Evolutionary conservation across 2,113 vertebrate genomes (phyloP).

Genomic region (Mola mola): DNA sequence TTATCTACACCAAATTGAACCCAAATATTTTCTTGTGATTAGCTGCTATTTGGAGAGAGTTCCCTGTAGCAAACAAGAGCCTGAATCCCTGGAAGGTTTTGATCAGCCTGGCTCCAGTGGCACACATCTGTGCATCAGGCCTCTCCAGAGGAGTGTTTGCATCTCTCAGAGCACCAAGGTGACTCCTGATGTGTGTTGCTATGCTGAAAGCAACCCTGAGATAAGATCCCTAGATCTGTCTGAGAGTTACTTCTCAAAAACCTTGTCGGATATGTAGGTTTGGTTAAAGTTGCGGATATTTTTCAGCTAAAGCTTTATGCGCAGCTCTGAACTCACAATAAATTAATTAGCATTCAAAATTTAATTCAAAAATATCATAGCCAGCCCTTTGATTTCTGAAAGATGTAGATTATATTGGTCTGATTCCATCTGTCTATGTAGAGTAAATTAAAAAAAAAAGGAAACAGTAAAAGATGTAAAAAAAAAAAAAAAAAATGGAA

Average conservation of each 20-base stretch:
- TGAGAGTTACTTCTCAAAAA: conserved; percentile 52
- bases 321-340: too few species aligned
- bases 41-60: background rate
- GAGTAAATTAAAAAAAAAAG: too few species aligned
- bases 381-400: too few species aligned
- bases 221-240: conserved; percentile 69
- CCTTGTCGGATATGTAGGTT: too few species aligned
- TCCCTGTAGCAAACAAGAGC: conserved; percentile 1
- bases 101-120: conserved; percentile 36
- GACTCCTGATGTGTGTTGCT: conserved; percentile 60
- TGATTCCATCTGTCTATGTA: too few species aligned
- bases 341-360: too few species aligned
- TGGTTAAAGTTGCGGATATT: too few species aligned
- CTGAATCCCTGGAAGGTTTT: conserved; percentile 6
- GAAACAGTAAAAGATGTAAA: too few species aligned
- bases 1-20: background rate
- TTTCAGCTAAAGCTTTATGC: too few species aligned
- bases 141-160: conserved; percentile 51
- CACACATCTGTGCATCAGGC: conserved; percentile 28
- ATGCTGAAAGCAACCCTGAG: conserved; percentile 56
- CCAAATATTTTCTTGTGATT: background rate
- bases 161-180: conserved; percentile 66
- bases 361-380: too few species aligned
- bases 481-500: too few species aligned
- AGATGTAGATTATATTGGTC: too few species aligned